Base-by-base conservation (phyloP, 2,113 vertebrate genomes). In the Isichthys henryi region DNA sequence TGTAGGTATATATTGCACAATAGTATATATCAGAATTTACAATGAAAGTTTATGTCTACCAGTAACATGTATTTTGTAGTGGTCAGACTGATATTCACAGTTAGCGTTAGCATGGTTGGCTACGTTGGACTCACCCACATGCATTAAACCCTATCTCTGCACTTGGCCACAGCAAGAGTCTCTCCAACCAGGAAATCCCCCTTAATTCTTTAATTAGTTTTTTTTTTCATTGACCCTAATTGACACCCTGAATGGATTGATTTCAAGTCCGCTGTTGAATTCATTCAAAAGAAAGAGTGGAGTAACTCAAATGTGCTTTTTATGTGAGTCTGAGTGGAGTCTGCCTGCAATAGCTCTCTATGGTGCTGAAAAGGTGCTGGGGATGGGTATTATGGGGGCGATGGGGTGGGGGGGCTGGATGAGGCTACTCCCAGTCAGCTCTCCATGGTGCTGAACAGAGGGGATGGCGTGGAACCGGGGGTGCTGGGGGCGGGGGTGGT, bases 271-370 rank as follows among this genome's bases (percentile, higher is more conserved):
- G n/a, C 27, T 27, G n/a, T 53, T 87, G 48, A 87, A 87, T 53
- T 87, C 48, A 86, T 53, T 86, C 5, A 48, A 35, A 86, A 49
- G 53, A 86, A 86, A 49, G 85, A 86, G 49, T 5, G 27, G 27
- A 5, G 21, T 17, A 53, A 27, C 48, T 53, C 15, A 19, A 87
- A 53, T 53, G 85, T 27, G 50, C 85, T 53, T 27, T 52, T 53
- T 49, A 87, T 52, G 45, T 19, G 23, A 13, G 19, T 17, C 50
- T 87, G 82, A 87, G 48, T 87, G 70, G 85, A 50, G 90, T 90
- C 92, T 95, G 96, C 94, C 94, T 95, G 94, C 93, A 93, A 93
- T 91, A 94, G 93, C 95, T 95, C 95, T 96, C 94, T 95, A 93
- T 94, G 94, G 95, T 95, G 93, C 95, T 95, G 94, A 95, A 95